Percentiles rank a stretch among this genome's conserved stretches.
These are phyloP conservation scores for Sinocyclocheilus anophthalmus DNA, from an alignment of 2,113 vertebrate genomes.

Conservation along the genomic window DNA sequence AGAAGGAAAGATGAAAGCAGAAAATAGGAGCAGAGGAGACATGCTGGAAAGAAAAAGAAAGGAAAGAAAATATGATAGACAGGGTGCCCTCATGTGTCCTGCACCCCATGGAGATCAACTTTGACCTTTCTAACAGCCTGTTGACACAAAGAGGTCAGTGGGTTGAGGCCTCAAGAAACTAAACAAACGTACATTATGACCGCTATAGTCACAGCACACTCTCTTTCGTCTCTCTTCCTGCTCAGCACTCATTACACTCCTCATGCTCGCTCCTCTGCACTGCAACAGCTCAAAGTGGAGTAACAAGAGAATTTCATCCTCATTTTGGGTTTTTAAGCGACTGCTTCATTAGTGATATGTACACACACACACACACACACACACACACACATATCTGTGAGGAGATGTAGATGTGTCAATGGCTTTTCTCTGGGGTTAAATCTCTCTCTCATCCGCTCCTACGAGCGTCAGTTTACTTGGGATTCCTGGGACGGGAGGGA, in stretches of 20 bases:
- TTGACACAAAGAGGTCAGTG: conserved; percentile 9
- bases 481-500: conserved; percentile 26
- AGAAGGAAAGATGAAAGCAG: conserved; percentile 9
- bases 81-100: not conserved
- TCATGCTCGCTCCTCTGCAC: not conserved
- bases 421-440: conserved; percentile 24
- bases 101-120: not conserved
- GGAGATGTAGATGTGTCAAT: conserved; percentile 22
- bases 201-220: not conserved
- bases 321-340: not conserved
- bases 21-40: not conserved
- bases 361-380: not conserved
- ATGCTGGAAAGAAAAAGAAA: not conserved
- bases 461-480: not conserved
- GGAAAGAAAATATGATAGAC: not conserved
- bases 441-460: conserved; percentile 26
- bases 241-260: not conserved
- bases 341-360: conserved; percentile 8
- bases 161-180: not conserved
- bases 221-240: not conserved
- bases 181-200: conserved; percentile 9
- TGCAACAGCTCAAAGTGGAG: conserved; percentile 12
- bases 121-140: conserved; percentile 12
- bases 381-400: not conserved
- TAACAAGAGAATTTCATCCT: conserved; percentile 10